These are phyloP conservation scores for Drosophila tristis DNA, from an alignment of 1,140 invertebrate species.

Conservation along the genomic window DNA sequence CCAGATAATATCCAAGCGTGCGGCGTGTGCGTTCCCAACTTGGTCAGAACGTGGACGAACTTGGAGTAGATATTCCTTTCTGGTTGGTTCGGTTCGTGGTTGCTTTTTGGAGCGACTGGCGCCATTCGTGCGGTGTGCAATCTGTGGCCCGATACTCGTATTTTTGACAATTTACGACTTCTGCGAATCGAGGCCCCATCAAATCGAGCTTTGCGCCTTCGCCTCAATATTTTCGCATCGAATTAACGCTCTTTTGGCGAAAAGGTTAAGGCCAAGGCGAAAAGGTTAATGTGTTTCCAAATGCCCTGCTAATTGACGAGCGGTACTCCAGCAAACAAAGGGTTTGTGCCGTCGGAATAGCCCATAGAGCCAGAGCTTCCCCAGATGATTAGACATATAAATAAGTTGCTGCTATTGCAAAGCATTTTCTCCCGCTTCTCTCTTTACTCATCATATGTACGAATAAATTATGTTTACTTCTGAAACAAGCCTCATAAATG, in stretches of 20 bases:
- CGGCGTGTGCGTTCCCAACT: constrained; percentile 42
- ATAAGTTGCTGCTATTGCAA: no score
- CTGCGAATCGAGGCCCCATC: constrained; percentile 49
- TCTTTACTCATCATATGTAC: no score
- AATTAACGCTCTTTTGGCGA: constrained; percentile 57
- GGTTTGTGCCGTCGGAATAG: neutral
- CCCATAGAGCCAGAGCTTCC: neutral
- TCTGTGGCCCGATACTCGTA: constrained; percentile 4
- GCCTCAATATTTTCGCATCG: constrained; percentile 54
- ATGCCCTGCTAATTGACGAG: constrained; percentile 66
- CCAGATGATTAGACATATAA: neutral
- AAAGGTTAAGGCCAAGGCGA: constrained; percentile 72
- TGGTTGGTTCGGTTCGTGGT: no score
- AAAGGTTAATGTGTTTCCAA: constrained; percentile 78
- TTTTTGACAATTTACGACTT: constrained; percentile 71
- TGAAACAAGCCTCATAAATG: neutral
- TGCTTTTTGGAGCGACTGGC: constrained; percentile 29
- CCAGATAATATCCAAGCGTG: neutral
- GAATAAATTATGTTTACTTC: no score
- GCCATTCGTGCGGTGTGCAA: constrained; percentile 35
- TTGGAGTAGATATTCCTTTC: neutral
- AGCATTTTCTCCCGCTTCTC: no score
- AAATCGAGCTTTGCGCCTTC: constrained; percentile 45
- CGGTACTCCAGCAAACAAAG: constrained; percentile 40
- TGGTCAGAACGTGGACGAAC: constrained; percentile 28